Percentiles rank a stretch among this genome's conserved stretches.
phyloP scores from a whole-genome alignment of 2,888 invertebrate genomes.

The Drosophila falleni region DNA sequence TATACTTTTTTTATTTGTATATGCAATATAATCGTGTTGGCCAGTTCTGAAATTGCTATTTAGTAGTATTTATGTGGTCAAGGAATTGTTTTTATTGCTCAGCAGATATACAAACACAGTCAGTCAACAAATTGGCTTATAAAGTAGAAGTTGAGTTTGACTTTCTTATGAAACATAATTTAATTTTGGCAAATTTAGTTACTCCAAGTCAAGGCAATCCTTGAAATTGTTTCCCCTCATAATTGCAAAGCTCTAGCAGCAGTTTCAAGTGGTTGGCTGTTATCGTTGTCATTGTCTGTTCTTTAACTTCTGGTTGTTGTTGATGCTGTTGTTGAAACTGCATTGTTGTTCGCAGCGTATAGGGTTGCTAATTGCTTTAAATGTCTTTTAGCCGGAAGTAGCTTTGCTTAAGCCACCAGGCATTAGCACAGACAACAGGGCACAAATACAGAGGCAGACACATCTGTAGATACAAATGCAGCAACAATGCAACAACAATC shows the following conservation, averaged over 20 bases:
- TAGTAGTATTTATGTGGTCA: constrained; percentile 10
- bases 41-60: constrained; percentile 24
- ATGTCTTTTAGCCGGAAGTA: constrained; percentile 72
- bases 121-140: constrained; percentile 20
- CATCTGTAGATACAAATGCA: constrained; percentile 1
- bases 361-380: constrained; percentile 76
- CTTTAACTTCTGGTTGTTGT: constrained; percentile 16
- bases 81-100: constrained; percentile 13
- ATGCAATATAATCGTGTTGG: constrained; percentile 8
- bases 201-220: neutral
- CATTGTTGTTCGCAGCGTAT: constrained; percentile 32
- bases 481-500: constrained; percentile 12
- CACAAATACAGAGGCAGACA: neutral
- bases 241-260: constrained; percentile 6
- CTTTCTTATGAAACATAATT: constrained; percentile 3
- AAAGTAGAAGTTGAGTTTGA: constrained; percentile 2
- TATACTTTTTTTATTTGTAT: constrained; percentile 13
- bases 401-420: constrained; percentile 65
- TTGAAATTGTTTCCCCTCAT: neutral
- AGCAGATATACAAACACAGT: constrained; percentile 4
- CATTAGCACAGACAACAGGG: constrained; percentile 45
- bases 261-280: constrained; percentile 23
- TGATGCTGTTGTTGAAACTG: constrained; percentile 10
- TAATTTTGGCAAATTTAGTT: constrained; percentile 1
- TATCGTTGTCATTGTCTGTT: constrained; percentile 24